Conservation (phyloP, 2,113 vertebrate genomes). For the Aldabrachelys gigantea region DNA sequence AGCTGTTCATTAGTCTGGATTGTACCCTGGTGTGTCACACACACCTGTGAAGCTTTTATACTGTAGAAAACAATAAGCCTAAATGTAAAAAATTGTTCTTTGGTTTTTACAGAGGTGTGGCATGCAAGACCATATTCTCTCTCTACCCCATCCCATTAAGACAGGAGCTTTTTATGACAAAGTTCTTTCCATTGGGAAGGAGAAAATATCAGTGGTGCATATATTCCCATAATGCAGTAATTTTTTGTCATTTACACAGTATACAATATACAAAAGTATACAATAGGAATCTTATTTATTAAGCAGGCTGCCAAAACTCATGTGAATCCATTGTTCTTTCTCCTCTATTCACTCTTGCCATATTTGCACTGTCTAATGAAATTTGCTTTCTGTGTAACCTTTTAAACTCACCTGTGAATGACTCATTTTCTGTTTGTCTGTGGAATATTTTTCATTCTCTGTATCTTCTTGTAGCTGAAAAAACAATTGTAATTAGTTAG, state of each 20-base stretch:
- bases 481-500: background rate
- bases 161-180: background rate
- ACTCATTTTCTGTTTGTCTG: conserved; percentile 79
- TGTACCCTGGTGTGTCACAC: background rate
- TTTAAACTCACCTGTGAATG: conserved; percentile 83
- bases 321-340: background rate
- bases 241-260: background rate
- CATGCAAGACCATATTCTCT: background rate
- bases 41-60: background rate
- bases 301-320: background rate
- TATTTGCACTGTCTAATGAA: background rate
- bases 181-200: background rate
- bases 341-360: background rate
- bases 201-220: background rate
- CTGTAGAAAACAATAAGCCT: background rate
- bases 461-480: conserved; percentile 67
- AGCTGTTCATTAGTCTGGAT: background rate
- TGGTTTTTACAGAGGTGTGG: background rate
- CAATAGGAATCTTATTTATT: background rate
- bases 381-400: background rate
- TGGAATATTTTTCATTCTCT: conserved; percentile 48
- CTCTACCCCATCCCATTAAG: background rate
- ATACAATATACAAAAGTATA: background rate
- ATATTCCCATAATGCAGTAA: background rate
- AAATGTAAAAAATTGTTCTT: background rate